Conservation (phyloP, 2,797 vertebrate genomes). For the Sphaeramia orbicularis region DNA sequence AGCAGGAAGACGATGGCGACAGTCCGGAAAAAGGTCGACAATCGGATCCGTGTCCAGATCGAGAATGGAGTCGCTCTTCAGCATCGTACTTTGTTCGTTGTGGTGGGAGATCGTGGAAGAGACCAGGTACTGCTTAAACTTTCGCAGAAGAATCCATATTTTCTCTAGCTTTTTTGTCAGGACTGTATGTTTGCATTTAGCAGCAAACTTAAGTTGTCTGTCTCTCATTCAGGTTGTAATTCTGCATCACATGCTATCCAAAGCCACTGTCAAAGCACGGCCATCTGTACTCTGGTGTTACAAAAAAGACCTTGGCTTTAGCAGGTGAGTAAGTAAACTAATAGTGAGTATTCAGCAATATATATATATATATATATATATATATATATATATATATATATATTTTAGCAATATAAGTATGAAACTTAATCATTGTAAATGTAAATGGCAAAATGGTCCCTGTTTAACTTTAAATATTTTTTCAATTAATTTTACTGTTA, state of each 20-base stretch:
- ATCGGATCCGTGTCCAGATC: slow-evolving; percentile 95
- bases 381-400: too few relatives aligned
- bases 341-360: not conserved
- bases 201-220: not conserved
- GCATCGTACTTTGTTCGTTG: slow-evolving; percentile 91
- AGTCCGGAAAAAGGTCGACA: slow-evolving; percentile 95
- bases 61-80: slow-evolving; percentile 93
- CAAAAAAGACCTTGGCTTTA: slow-evolving; percentile 97
- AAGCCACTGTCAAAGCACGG: slow-evolving; percentile 92
- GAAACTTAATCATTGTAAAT: too few relatives aligned
- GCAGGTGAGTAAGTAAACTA: slow-evolving; percentile 86
- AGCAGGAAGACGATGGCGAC: slow-evolving; percentile 80
- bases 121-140: slow-evolving; percentile 88
- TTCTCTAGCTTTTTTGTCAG: not conserved
- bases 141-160: too few relatives aligned
- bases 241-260: slow-evolving; percentile 98
- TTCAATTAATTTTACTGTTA: too few relatives aligned
- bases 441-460: too few relatives aligned
- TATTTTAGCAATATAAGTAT: too few relatives aligned
- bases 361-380: too few relatives aligned
- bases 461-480: too few relatives aligned
- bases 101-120: slow-evolving; percentile 95
- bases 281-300: slow-evolving; percentile 99
- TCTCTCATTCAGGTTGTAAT: slow-evolving; percentile 91
- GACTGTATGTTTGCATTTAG: not conserved